phyloP scores from a whole-genome alignment of 2,888 invertebrate genomes.

The Euphydryas editha region DNA sequence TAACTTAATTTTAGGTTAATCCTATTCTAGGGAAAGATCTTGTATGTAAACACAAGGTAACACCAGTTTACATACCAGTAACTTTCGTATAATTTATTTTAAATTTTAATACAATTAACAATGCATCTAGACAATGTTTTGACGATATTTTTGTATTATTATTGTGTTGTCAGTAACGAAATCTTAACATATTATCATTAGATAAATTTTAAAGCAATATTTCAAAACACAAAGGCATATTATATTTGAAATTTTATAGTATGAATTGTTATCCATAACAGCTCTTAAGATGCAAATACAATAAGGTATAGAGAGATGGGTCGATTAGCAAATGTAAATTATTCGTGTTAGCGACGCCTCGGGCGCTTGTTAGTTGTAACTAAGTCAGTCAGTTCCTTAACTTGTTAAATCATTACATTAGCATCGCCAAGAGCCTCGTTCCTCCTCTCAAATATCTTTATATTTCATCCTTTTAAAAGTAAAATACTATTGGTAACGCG shows the following conservation, averaged over 20 bases:
- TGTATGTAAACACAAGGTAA: too few species aligned
- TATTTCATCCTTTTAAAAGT: slow-evolving; percentile 5
- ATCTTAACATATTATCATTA: too few species aligned
- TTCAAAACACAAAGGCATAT: neutral
- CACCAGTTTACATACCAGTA: too few species aligned
- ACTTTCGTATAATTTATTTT: too few species aligned
- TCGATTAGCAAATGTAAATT: slow-evolving; percentile 37
- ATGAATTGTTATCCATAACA: neutral
- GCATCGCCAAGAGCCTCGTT: slow-evolving; percentile 26
- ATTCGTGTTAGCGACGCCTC: slow-evolving; percentile 29
- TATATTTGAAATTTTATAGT: neutral
- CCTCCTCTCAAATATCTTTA: slow-evolving; percentile 21
- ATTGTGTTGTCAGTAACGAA: too few species aligned
- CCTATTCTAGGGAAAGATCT: too few species aligned
- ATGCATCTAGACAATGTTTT: too few species aligned
- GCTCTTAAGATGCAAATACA: slow-evolving; percentile 23
- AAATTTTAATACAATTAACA: too few species aligned
- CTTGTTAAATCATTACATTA: slow-evolving; percentile 37
- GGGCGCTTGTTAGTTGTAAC: slow-evolving; percentile 32
- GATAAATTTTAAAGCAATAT: too few species aligned
- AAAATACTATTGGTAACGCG: neutral
- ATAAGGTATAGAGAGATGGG: slow-evolving; percentile 29
- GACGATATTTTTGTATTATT: too few species aligned
- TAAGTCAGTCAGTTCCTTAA: slow-evolving; percentile 32
- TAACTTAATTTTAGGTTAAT: too few species aligned